phyloP scores from a whole-genome alignment of 2,113 vertebrate species.

The Sialia sialis region DNA sequence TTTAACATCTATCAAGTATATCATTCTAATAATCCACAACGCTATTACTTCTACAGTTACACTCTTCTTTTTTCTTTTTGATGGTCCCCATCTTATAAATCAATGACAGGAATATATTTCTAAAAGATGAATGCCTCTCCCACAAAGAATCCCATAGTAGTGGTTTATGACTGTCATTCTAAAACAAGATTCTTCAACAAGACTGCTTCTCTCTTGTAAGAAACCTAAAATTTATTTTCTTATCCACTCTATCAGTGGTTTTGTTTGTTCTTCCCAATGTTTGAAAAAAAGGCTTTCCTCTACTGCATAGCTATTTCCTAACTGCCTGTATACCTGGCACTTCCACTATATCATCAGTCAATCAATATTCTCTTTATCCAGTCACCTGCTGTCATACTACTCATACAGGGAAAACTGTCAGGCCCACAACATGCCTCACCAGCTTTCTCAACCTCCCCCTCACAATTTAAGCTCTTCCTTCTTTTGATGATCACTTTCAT shows the following conservation, averaged over 20 bases:
- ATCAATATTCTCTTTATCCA: not conserved
- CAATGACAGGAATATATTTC: not conserved
- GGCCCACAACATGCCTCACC: not conserved
- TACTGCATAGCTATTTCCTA: not conserved
- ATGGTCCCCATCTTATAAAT: not conserved
- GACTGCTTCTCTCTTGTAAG: not conserved
- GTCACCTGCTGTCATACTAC: not conserved
- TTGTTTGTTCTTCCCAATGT: not conserved
- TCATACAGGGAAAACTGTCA: not conserved
- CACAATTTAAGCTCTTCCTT: not conserved
- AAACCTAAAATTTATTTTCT: not conserved
- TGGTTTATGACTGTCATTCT: not conserved
- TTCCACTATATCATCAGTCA: not conserved
- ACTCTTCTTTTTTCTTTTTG: not conserved
- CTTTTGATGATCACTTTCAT: constrained; percentile 33
- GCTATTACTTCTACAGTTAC: not conserved
- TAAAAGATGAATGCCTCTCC: not conserved
- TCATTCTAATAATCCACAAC: not conserved
- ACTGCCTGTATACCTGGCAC: not conserved
- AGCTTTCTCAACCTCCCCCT: not conserved
- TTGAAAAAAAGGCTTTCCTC: not conserved
- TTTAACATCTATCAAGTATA: not conserved
- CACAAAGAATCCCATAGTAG: not conserved
- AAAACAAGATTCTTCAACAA: not conserved
- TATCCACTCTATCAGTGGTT: not conserved